phyloP scores from a whole-genome alignment of 1,140 invertebrate species.

The Mamestra configurata region DNA sequence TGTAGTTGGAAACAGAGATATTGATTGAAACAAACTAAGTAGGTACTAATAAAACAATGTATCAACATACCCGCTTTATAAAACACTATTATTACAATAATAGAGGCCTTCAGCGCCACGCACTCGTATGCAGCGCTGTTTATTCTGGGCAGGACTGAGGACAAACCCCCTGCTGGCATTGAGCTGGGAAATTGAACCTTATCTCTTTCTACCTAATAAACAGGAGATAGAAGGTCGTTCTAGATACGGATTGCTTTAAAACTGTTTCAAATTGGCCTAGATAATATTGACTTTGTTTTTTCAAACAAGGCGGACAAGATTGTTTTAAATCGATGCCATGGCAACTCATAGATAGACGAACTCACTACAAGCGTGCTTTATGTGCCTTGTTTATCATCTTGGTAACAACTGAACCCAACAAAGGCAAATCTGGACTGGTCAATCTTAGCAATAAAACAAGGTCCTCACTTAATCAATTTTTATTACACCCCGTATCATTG shows the following conservation, averaged over 20 bases:
- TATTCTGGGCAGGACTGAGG: slow-evolving; percentile 18
- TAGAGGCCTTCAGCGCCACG: background rate
- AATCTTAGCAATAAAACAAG: background rate
- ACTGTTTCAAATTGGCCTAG: too few species aligned
- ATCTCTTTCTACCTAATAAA: background rate
- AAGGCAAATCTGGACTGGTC: too few species aligned
- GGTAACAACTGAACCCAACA: too few species aligned
- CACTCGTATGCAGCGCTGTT: slow-evolving; percentile 20
- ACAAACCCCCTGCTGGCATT: background rate
- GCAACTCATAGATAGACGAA: too few species aligned
- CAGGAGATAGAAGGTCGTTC: background rate
- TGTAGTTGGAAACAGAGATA: too few species aligned
- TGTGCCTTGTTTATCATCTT: too few species aligned
- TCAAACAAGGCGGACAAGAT: too few species aligned
- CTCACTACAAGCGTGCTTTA: too few species aligned
- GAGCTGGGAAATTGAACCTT: background rate
- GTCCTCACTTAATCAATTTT: background rate
- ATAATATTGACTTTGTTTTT: too few species aligned
- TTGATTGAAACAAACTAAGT: too few species aligned
- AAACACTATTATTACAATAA: background rate
- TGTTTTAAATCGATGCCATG: too few species aligned
- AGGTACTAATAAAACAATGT: background rate
- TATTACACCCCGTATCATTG: background rate
- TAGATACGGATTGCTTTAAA: background rate
- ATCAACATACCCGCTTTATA: background rate